Evolutionary conservation across 37 sponge, comb jelly and placozoan genomes (phyloP).

Genomic region (Spongilla lacustris): DNA sequence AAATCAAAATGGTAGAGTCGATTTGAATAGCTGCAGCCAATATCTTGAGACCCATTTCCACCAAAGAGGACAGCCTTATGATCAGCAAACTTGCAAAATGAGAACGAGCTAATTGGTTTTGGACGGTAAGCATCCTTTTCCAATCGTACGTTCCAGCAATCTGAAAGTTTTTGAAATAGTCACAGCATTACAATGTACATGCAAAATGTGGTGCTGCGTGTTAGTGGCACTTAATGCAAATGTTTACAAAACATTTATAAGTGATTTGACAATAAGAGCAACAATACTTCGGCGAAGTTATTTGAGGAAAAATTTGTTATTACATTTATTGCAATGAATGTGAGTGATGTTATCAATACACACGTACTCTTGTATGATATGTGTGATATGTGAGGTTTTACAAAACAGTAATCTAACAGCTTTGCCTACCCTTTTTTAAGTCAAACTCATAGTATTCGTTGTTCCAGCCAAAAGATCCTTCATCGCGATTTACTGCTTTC

Average conservation of each 20-base stretch:
- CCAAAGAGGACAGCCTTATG: constrained; percentile 58
- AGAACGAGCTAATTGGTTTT: constrained; percentile 13
- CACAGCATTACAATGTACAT: too few species aligned
- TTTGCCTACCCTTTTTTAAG: constrained; percentile 28
- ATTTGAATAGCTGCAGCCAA: not conserved
- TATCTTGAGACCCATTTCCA: constrained; percentile 6
- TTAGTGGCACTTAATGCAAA: too few species aligned
- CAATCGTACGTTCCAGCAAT: constrained; percentile 34
- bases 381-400: too few species aligned
- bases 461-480: constrained; percentile 55
- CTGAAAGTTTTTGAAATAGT: too few species aligned
- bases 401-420: too few species aligned
- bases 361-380: too few species aligned
- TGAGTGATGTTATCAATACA: too few species aligned
- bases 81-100: constrained; percentile 36
- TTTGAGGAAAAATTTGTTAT: too few species aligned
- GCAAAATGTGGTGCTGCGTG: too few species aligned
- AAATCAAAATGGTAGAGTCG: not conserved
- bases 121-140: constrained; percentile 25
- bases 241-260: not conserved
- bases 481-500: not conserved
- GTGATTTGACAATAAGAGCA: not conserved
- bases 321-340: too few species aligned
- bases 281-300: too few species aligned
- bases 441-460: constrained; percentile 79